Conservation (phyloP, 2,888 invertebrate species). For the Euspilapteryx auroguttella region DNA sequence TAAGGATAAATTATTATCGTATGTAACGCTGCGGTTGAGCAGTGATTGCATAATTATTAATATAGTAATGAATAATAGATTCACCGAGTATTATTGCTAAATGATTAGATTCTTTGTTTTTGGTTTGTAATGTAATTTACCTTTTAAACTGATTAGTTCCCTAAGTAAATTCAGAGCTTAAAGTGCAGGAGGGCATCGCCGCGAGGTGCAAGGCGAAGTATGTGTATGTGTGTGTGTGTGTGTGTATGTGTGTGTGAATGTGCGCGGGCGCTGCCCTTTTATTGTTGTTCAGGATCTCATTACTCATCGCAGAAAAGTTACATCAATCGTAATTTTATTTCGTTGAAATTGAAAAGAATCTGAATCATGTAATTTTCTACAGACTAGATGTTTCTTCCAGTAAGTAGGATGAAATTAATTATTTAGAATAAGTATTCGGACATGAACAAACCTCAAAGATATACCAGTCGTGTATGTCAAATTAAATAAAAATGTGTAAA, state of each 20-base stretch:
- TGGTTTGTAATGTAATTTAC: neutral
- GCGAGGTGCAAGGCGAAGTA: constrained; percentile 12
- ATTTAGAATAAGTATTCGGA: constrained; percentile 45
- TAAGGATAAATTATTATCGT: constrained; percentile 41
- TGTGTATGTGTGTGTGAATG: constrained; percentile 13
- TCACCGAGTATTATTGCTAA: constrained; percentile 57
- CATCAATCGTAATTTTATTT: constrained; percentile 43
- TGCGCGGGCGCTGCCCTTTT: constrained; percentile 17
- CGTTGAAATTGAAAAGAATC: constrained; percentile 37
- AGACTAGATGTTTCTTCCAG: constrained; percentile 46
- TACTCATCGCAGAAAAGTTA: constrained; percentile 47
- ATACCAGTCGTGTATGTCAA: constrained; percentile 51
- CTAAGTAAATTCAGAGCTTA: too few species aligned
- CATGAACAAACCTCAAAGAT: constrained; percentile 54
- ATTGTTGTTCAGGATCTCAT: constrained; percentile 46
- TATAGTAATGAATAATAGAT: constrained; percentile 54
- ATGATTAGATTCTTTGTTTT: constrained; percentile 25
- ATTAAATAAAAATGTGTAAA: constrained; percentile 50
- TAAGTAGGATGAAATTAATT: constrained; percentile 42
- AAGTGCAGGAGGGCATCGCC: constrained; percentile 8
- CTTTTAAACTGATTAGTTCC: neutral
- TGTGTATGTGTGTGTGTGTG: constrained; percentile 10
- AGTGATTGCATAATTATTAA: constrained; percentile 44
- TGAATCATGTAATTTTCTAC: constrained; percentile 57
- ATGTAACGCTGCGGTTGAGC: constrained; percentile 26